Base-by-base conservation (phyloP, 2,888 invertebrate genomes). In the Polylopha cassiicola region DNA sequence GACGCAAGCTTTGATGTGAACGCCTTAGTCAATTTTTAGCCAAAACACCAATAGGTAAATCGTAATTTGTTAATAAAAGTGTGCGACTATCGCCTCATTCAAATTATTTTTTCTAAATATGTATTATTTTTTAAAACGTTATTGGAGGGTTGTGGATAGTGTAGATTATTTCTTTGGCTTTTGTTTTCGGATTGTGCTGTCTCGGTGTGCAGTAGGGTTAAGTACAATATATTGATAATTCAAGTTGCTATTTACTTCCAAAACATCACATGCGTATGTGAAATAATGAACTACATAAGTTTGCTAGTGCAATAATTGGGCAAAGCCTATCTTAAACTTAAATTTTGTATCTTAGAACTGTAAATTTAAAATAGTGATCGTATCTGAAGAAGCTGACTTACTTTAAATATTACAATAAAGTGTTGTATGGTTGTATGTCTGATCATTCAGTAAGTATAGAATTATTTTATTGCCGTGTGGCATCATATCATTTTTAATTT, bases 251-350 rank as follows among this genome's bases (percentile, higher is more conserved):
- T 46, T 45, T 50, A 74, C 74, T 74, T 78, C 71, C 71, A 66
- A 67, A 69, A 71, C 69, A 72, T 75, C 72, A 72, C 68, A 60
- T n/a, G n/a, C n/a, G n/a, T 59, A 58, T 66, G 67, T 73, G 61
- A 65, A 71, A 69, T 67, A 68, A 70, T 72, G 64, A 64, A 70
- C 68, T 72, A 76, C 70, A 72, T 75, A 76, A 78, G 66, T 76
- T 69, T 70, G 65, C 72, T 75, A 79, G 85, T 85, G 85, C 85
- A 85, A 85, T 85, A 85, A 80, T 73, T 61, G 65, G 85, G 85
- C 85, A 80, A 80, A 85, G 85, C 85, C 85, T 82, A 75, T 65
- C 55, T 65, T 76, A 73, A 71, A 69, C 61, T 66, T 59, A 66
- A 68, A 57, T 74, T 73, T 80, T 81, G 75, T 80, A 81, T 76